Evolutionary conservation across 2,888 invertebrate species (phyloP).

Genomic region (Dryocosmus kuriphilus): DNA sequence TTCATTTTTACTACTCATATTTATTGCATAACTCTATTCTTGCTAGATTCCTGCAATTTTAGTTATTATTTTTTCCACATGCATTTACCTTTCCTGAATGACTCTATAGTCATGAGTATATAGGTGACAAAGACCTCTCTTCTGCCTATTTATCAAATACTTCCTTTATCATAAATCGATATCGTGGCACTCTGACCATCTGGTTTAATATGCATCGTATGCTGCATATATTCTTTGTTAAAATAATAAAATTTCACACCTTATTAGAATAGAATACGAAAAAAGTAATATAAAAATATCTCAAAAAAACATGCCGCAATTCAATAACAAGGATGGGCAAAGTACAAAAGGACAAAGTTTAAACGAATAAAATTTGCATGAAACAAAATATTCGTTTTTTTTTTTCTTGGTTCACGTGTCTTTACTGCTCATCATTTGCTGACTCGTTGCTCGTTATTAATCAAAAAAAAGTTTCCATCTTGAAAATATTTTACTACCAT

Average conservation of each 20-base stretch:
- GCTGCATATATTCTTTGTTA: background rate
- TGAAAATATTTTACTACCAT: background rate
- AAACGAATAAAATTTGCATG: no score
- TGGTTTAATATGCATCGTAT: slow-evolving; percentile 3
- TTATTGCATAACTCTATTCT: background rate
- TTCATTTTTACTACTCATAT: no score
- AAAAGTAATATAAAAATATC: no score
- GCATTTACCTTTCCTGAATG: background rate
- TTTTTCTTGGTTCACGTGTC: background rate
- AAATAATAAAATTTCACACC: background rate
- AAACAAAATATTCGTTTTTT: background rate
- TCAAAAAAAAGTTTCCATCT: no score
- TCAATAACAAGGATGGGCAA: no score
- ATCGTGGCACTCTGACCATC: background rate
- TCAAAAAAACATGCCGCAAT: no score
- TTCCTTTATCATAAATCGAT: slow-evolving; percentile 9
- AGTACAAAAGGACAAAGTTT: no score
- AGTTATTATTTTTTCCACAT: background rate
- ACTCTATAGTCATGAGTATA: no score
- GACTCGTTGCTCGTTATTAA: background rate
- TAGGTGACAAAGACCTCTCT: slow-evolving; percentile 13
- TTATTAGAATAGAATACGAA: no score
- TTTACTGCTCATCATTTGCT: background rate
- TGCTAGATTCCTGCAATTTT: background rate
- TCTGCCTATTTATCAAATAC: slow-evolving; percentile 13